phyloP scores from a whole-genome alignment of 2,888 invertebrate species.

The Macrosiphum euphorbiae region DNA sequence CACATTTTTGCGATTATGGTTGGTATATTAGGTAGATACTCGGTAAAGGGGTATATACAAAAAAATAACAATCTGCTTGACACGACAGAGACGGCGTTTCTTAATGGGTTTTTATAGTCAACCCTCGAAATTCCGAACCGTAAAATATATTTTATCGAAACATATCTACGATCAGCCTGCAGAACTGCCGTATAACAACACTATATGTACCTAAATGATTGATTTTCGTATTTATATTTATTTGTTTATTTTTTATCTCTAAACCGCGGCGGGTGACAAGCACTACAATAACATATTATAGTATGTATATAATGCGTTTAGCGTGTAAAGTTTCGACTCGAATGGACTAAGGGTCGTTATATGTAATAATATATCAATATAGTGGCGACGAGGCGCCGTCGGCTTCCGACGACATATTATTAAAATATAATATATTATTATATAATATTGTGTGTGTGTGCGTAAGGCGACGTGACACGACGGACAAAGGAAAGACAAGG shows the following conservation, averaged over 20 bases:
- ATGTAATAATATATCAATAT: background rate
- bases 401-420: background rate
- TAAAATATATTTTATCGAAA: background rate
- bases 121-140: background rate
- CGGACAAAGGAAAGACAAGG: background rate
- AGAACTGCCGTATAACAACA: too few relatives aligned
- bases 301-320: background rate
- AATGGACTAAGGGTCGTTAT: background rate
- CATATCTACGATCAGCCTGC: background rate
- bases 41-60: fast-evolving
- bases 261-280: background rate
- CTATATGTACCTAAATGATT: background rate
- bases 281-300: background rate
- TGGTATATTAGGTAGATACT: background rate
- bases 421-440: background rate
- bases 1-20: background rate
- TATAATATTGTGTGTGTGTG: background rate
- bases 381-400: background rate
- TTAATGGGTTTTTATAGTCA: background rate
- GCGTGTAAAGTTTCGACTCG: background rate
- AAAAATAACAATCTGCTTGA: background rate
- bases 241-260: background rate
- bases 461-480: background rate
- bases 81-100: background rate
- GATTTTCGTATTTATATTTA: background rate